Evolutionary conservation across 1,140 invertebrate species (phyloP), one percentile per base, ranked within the genome.

Genomic region (Drosophila suzukii): DNA sequence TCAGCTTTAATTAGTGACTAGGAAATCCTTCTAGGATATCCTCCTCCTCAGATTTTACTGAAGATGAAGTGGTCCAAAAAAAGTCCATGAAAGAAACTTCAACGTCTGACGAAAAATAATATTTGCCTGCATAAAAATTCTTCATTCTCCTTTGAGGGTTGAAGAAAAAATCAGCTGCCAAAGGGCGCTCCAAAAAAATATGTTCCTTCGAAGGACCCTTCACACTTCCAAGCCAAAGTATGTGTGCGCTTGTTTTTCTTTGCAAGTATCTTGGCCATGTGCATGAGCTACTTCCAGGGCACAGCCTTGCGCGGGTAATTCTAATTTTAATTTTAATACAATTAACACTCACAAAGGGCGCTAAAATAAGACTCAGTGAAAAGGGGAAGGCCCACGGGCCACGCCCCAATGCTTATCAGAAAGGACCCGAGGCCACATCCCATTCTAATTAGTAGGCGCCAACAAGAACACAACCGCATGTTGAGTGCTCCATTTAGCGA

Each of bases 391-490:
- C 4, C 15, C 11, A 36, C 50, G 39, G 65, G 44, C 43, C 36
- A 84, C 63, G 75, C 72, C 81, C 81, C n/a, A 66, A 73, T 53
- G 55, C 30, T 58, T 65, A 61, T 51, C 15, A 20, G 13, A 60
- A 58, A 46, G 51, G 32, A 13, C 20, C 15, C 38, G 17, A 20
- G 65, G 20, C 53, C 36, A 13, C 66, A 10, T 58, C 20, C 65
- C 36, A 43, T 76, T 75, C 70, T 85, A 81, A 84, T 81, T 74
- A 81, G 60, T 47, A 50, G 65, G 55, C 65, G 44, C 8, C 49
- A 50, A 43, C 20, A 49, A 47, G 44, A 43, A 38, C 49, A 34
- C 20, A 72, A 51, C 55, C 55, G 43, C 53, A 34, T 58, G 78
- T 62, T 81, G 79, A 85, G 78, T 81, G 77, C 63, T 41, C 56